Conservation (phyloP, 1,140 invertebrate species). For the Drosophila guanche region DNA sequence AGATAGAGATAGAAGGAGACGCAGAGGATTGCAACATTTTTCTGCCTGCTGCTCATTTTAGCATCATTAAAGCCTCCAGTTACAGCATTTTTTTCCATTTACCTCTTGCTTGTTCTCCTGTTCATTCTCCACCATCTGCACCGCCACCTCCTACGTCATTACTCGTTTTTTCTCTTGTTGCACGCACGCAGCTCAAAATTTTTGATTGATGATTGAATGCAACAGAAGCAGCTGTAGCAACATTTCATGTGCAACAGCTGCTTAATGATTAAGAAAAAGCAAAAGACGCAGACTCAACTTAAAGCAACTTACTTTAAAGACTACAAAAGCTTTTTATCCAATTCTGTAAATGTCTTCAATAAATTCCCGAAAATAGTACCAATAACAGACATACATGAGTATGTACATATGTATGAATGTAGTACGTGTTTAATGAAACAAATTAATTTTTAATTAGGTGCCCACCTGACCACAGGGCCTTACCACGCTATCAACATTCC, state of each 20-base stretch:
- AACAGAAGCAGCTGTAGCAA: slow-evolving; percentile 28
- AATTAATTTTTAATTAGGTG: too few relatives aligned
- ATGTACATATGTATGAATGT: too few relatives aligned
- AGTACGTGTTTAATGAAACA: too few relatives aligned
- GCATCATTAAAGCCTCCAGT: slow-evolving; percentile 71
- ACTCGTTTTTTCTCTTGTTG: slow-evolving; percentile 28
- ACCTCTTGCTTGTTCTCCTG: not conserved
- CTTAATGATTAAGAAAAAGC: slow-evolving; percentile 71
- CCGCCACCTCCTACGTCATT: not conserved
- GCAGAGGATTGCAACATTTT: slow-evolving; percentile 51
- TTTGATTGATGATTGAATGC: slow-evolving; percentile 81
- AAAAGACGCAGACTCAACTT: slow-evolving; percentile 50
- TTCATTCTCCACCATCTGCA: not conserved
- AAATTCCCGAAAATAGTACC: too few relatives aligned
- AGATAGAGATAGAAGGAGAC: too few relatives aligned
- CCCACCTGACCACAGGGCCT: too few relatives aligned
- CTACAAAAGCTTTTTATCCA: too few relatives aligned
- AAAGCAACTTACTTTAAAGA: slow-evolving; percentile 17
- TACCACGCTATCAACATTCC: too few relatives aligned
- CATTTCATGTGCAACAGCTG: slow-evolving; percentile 75
- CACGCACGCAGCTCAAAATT: slow-evolving; percentile 74
- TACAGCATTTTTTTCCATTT: slow-evolving; percentile 32
- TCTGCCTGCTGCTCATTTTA: slow-evolving; percentile 49
- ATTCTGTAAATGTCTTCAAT: too few relatives aligned
- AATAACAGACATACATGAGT: too few relatives aligned